Base-by-base conservation (phyloP, 2,888 invertebrate genomes). In the Aspidiotus rigidus region DNA sequence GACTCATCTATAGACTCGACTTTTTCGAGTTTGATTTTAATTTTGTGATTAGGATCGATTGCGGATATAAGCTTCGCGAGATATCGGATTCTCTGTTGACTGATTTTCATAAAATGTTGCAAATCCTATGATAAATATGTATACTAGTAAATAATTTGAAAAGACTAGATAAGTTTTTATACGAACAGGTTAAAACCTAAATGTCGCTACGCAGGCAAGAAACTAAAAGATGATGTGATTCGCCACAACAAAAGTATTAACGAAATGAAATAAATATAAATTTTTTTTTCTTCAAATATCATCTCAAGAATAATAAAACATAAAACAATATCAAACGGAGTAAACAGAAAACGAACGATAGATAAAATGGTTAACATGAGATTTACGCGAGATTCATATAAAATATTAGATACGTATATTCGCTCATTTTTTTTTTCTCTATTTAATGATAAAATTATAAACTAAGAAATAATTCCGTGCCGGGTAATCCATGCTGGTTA, bases 401-500 rank as follows among this genome's bases (percentile, higher is more conserved):
- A 28, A 28, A 28, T 28, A 28, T 28, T 28, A 28, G 28, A 28
- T 28, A 28, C 28, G 28, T 28, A 28, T 28, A 28, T 28, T 28
- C 28, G 28, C 28, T 28, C 5, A 28, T 28, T 28, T 28, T 28
- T 28, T 13, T 55, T 55, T 55, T 55, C 9, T 55, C 7, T 55
- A 55, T 55, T 55, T 5, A 55, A 9, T 55, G 8, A 55, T 7
- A 16, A 28, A 10, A 28, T 67, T 67, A 67, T 49, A 67, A 28
- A 67, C 57, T 67, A 59, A 44, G 67, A 67, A 67, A 67, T 67
- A 67, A 67, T 42, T 67, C 90, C 89, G 75, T 62, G 69, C 62
- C 69, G 63, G 93, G 92, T 76, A 86, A 86, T 81, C 91, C 93
- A 78, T 90, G 87, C 82, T 91, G 89, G 79, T 89, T 84, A 77